Evolutionary conservation across 2,797 vertebrate genomes (phyloP).

Genomic region (Malacoctenus gilli): DNA sequence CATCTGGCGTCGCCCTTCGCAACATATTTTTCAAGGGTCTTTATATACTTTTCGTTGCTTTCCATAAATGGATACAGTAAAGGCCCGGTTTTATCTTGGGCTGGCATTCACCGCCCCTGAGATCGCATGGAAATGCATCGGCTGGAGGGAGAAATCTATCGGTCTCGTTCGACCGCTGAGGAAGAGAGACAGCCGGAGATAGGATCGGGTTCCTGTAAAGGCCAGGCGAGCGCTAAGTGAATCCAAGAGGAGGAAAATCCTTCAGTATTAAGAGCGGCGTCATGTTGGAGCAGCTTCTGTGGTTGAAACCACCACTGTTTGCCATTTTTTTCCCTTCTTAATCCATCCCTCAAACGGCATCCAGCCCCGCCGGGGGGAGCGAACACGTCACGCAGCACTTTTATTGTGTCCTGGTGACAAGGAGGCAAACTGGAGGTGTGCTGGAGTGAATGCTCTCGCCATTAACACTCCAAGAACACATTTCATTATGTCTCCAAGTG

Average conservation of each 20-base stretch:
- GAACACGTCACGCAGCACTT: constrained; percentile 16
- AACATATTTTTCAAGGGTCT: too few relatives aligned
- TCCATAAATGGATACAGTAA: constrained; percentile 16
- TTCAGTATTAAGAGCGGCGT: constrained; percentile 13
- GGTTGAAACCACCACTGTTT: constrained; percentile 7
- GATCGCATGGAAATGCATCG: constrained; percentile 18
- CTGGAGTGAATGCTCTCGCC: constrained; percentile 9
- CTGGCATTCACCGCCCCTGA: constrained; percentile 19
- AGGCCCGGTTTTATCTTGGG: constrained; percentile 12
- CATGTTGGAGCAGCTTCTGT: background rate
- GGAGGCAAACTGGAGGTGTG: background rate
- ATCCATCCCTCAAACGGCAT: background rate
- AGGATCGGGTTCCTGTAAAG: constrained; percentile 21
- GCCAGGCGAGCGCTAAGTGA: constrained; percentile 33
- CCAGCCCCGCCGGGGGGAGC: background rate
- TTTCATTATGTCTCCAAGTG: background rate
- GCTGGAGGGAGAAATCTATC: constrained; percentile 5
- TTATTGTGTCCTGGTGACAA: background rate
- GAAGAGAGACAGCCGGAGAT: constrained; percentile 15
- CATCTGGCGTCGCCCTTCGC: too few relatives aligned
- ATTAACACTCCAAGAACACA: background rate
- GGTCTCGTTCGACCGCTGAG: constrained; percentile 12
- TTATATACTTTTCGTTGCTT: background rate
- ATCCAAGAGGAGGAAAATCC: constrained; percentile 24
- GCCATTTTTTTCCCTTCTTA: constrained; percentile 6